These are phyloP conservation scores for Neria commutata DNA, from an alignment of 2,888 invertebrate genomes.

Conservation along the genomic window DNA sequence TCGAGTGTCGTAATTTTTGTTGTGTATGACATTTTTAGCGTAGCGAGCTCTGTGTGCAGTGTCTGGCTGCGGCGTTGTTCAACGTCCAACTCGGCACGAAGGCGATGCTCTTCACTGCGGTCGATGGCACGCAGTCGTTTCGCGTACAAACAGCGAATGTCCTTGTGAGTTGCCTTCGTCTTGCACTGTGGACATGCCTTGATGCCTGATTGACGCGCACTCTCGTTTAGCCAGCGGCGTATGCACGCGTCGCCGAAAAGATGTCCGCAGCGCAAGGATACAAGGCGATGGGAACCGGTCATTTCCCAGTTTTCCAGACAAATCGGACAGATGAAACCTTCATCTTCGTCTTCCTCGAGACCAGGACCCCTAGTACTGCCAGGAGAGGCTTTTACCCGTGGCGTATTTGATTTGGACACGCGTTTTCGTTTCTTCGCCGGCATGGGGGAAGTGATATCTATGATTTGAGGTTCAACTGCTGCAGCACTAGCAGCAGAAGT, in stretches of 20 bases:
- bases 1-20: constrained; percentile 42
- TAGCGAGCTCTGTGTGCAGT: constrained; percentile 70
- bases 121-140: constrained; percentile 78
- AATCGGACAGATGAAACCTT: constrained; percentile 81
- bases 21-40: constrained; percentile 46
- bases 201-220: constrained; percentile 50
- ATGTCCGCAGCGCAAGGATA: constrained; percentile 91
- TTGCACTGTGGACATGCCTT: constrained; percentile 90
- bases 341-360: constrained; percentile 64
- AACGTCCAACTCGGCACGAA: constrained; percentile 68
- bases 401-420: constrained; percentile 40
- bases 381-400: constrained; percentile 31
- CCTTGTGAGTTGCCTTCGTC: constrained; percentile 69
- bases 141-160: constrained; percentile 81
- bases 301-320: constrained; percentile 89
- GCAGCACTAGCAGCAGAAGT: constrained; percentile 1
- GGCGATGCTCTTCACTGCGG: constrained; percentile 74
- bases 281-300: constrained; percentile 82
- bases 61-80: constrained; percentile 67
- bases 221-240: constrained; percentile 60
- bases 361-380: constrained; percentile 63
- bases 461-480: constrained; percentile 10
- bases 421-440: constrained; percentile 56
- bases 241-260: constrained; percentile 83
- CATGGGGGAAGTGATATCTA: constrained; percentile 39